Percentiles rank a stretch among this genome's conserved stretches.
phyloP scores from a whole-genome alignment of 92 coral and sea anemone species.

The Bergia sp. region DNA sequence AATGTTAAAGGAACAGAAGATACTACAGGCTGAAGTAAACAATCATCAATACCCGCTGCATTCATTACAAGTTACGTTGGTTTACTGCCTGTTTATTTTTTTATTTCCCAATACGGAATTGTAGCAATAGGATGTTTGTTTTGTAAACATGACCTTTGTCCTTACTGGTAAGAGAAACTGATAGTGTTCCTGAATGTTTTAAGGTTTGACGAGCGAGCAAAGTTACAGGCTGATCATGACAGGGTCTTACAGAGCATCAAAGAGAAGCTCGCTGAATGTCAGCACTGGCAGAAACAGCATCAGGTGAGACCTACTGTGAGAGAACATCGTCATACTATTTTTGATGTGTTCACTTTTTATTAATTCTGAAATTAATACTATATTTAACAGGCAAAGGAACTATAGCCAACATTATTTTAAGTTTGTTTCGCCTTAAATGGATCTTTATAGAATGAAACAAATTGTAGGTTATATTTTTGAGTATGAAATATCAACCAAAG shows the following conservation, averaged over 20 bases:
- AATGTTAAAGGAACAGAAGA: too few species aligned
- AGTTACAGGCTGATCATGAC: constrained; percentile 75
- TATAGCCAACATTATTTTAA: background rate
- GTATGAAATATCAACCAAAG: background rate
- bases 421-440: background rate
- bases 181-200: background rate
- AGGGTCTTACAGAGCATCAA: constrained; percentile 77
- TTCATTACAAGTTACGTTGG: background rate
- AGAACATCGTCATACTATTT: too few species aligned
- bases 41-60: background rate
- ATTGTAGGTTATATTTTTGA: background rate
- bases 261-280: constrained; percentile 89
- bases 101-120: background rate
- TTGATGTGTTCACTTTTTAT: background rate
- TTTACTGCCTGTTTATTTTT: background rate
- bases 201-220: constrained; percentile 92
- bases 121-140: background rate
- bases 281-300: constrained; percentile 95
- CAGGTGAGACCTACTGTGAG: constrained; percentile 60
- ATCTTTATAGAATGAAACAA: background rate
- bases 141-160: background rate
- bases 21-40: background rate
- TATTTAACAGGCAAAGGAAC: background rate
- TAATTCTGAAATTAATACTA: background rate
- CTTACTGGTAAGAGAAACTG: background rate